Conservation (phyloP, 2,797 vertebrate species). For the Cetoscarus ocellatus region DNA sequence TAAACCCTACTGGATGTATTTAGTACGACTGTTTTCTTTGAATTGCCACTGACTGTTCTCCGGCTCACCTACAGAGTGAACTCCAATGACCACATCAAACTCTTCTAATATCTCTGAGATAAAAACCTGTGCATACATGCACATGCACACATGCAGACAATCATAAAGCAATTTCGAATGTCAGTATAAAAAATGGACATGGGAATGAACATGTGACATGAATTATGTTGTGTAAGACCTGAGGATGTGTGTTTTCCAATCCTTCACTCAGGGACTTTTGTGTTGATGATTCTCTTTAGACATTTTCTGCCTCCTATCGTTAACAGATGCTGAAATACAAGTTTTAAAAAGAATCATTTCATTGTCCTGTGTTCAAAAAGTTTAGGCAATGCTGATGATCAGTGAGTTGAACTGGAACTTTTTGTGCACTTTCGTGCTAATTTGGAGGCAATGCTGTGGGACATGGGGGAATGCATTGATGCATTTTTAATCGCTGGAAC, state of each 20-base stretch:
- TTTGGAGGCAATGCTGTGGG: constrained; percentile 4
- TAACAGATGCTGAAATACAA: neutral
- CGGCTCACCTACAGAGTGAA: constrained; percentile 14
- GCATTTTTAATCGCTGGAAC: constrained; percentile 36
- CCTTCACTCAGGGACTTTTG: constrained; percentile 13
- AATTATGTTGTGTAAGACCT: constrained; percentile 25
- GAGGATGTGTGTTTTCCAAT: constrained; percentile 19
- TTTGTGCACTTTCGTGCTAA: constrained; percentile 13
- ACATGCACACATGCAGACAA: constrained; percentile 42
- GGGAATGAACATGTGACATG: constrained; percentile 39
- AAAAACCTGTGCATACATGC: constrained; percentile 21
- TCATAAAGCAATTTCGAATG: constrained; percentile 35
- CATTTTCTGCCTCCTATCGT: constrained; percentile 16
- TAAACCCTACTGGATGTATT: too few species aligned
- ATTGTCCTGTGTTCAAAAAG: neutral
- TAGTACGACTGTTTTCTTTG: neutral
- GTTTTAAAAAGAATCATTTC: neutral
- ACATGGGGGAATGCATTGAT: constrained; percentile 17
- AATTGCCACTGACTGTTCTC: constrained; percentile 26
- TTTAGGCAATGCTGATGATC: neutral
- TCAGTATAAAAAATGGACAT: constrained; percentile 31
- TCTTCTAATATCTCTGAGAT: constrained; percentile 25
- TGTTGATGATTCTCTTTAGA: constrained; percentile 6
- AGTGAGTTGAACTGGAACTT: neutral
- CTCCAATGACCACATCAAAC: constrained; percentile 20